Evolutionary conservation across 2,797 vertebrate species (phyloP).

Genomic region (Ciconia nigra): DNA sequence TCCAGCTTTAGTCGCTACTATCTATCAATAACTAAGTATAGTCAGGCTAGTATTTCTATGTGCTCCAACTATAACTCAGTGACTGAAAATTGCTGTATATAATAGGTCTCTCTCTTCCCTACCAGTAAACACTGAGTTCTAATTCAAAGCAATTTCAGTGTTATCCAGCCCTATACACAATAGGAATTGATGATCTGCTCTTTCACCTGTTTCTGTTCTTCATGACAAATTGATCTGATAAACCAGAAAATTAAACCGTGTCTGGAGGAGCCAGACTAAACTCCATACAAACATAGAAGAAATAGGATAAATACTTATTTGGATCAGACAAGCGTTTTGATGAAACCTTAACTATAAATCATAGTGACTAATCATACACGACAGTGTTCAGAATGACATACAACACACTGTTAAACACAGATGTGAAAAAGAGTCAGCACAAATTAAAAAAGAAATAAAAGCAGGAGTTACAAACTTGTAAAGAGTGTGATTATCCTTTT

Average conservation of each 20-base stretch:
- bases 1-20: background rate
- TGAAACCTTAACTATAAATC: slow-evolving; percentile 40
- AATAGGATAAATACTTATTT: slow-evolving; percentile 44
- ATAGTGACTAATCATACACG: slow-evolving; percentile 41
- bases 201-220: slow-evolving; percentile 58
- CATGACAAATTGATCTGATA: slow-evolving; percentile 69
- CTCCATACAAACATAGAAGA: background rate
- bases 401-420: background rate
- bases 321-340: slow-evolving; percentile 51
- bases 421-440: background rate
- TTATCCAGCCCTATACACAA: slow-evolving; percentile 38
- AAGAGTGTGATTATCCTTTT: background rate
- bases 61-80: background rate
- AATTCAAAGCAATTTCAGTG: slow-evolving; percentile 64
- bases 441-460: slow-evolving; percentile 5
- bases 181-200: slow-evolving; percentile 67
- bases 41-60: background rate
- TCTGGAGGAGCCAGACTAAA: slow-evolving; percentile 59
- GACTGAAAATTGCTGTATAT: slow-evolving; percentile 1
- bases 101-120: slow-evolving; percentile 19
- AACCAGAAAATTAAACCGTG: slow-evolving; percentile 69
- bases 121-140: slow-evolving; percentile 30
- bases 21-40: background rate
- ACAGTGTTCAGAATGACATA: background rate
- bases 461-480: background rate